Base-by-base conservation (phyloP, 1,140 invertebrate species). In the Planococcus citri region DNA sequence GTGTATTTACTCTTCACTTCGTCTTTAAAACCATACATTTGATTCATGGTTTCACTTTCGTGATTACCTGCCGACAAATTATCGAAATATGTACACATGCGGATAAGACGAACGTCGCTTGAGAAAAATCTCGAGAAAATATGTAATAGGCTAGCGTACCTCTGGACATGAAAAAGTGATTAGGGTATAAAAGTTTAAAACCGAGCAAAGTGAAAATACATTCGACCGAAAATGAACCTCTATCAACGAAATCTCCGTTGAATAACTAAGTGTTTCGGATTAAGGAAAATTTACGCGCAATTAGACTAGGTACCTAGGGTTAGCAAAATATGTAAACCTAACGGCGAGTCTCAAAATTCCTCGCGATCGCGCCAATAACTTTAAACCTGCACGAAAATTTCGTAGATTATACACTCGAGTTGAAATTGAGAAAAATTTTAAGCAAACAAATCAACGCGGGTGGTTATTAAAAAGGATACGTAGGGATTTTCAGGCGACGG, bases 181-280 rank as follows among this genome's bases (percentile, higher is more conserved):
- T 87, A 0, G 97, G 97, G 81, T 92, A 98, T 12, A 99, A 82
- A 68, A 99, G 81, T 79, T 99, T 99, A 79, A 95, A 99, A 73
- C 94, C 93, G 80, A 99, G 97, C 58, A 99, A 81, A 22, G 90
- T 93, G 78, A 99, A 95, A 77, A 99, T 99, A 79, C 96, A 98
- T 80, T 99, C 97, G 25, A 99, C 95, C 21, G 95, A 98, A 80
- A 99, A 99, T 0, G 95, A 97, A 12, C 97, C 97, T 82, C 97
- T 83, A 79, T 99, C 97, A 57, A 99, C 97, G 82, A 99, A 99
- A 81, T 99, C 97, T 73, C 95, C 95, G 82, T 97, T 98, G 79
- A 98, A 98, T 73, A 97, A 82, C 87, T 90, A 74, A 73, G 17
- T 14, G 14, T 37, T 14, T 6, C 14, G 14, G 6, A 70, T 27